Evolutionary conservation across 2,113 vertebrate species (phyloP), one percentile per base, ranked within the genome.

Genomic region (Periophthalmodon schlosseri): DNA sequence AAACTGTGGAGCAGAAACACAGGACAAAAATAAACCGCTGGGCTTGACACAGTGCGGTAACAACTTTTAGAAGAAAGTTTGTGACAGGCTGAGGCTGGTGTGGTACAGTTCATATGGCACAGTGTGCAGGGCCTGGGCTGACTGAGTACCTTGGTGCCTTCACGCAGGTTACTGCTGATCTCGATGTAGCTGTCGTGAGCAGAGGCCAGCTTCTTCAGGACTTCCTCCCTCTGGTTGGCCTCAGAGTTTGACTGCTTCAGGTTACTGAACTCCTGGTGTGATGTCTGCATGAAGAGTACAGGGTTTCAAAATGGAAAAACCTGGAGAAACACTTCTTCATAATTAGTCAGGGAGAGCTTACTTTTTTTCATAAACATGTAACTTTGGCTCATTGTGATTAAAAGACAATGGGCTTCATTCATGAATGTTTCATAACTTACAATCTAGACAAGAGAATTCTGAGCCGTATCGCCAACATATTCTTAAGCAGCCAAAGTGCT

Each of bases 121-220:
- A 13, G 73, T 49, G 63, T 58, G 67, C 23, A 1, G 24, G 36
- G 5, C 54, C 49, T 72, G 77, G 68, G 76, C 80, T 52, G 84
- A 73, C 65, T 1, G 57, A 46, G 70, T 83, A 99, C 97, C 96
- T 98, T 99, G 73, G 97, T 99, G 87, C 98, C 98, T 91, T 99
- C 98, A 77, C 90, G 95, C 87, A 99, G 92, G 91, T 99, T 99
- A 76, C 80, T 95, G 78, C 94, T 94, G 88, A 99, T 97, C 91
- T 99, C 97, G 52, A 98, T 92, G 44, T 98, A 99, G 91, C 96
- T 98, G 92, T 99, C 98, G 68, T 99, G 96, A 23, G 97, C 98
- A 2, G 96, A 93, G 68, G 98, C 98, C 81, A 99, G 94, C 87
- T 97, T 99, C 93, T 99, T 99, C 86, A 99, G 84, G 78, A 98